Evolutionary conservation across 2,113 vertebrate species (phyloP).

Genomic region (Pseudopodoces humilis): DNA sequence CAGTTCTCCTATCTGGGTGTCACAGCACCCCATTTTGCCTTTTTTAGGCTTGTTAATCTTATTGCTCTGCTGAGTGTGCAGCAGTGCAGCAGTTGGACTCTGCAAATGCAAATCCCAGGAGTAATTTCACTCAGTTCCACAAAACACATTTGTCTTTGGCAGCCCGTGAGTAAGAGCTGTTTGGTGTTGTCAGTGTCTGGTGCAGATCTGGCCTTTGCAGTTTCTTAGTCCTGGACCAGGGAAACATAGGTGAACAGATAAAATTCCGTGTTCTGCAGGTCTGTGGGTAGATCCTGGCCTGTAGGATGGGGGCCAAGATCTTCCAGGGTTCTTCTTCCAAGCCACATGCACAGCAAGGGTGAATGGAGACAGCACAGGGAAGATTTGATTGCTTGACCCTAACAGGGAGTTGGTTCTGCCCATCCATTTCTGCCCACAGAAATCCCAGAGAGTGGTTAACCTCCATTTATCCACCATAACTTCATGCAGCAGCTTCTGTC

Average conservation of each 20-base stretch:
- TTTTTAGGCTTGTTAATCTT: neutral
- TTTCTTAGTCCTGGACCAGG: neutral
- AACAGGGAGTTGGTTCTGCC: neutral
- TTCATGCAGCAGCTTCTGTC: neutral
- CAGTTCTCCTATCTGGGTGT: neutral
- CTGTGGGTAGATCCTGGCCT: neutral
- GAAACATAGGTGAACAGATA: neutral
- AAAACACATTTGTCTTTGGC: neutral
- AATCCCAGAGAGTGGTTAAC: neutral
- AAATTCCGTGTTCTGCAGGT: neutral
- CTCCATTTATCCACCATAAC: neutral
- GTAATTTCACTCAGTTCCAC: neutral
- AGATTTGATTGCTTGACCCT: neutral
- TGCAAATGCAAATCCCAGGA: neutral
- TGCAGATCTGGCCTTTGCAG: neutral
- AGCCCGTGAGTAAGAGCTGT: neutral
- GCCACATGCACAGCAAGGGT: rapidly evolving
- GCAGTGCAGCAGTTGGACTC: neutral
- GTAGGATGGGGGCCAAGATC: neutral
- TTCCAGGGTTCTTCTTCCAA: neutral
- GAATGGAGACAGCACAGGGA: neutral
- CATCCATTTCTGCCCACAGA: neutral
- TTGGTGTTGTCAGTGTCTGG: neutral
- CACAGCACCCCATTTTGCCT: neutral
- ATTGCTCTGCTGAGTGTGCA: neutral